Base-by-base conservation (phyloP, 92 coral and sea anemone species). In the Muricea muricata region DNA sequence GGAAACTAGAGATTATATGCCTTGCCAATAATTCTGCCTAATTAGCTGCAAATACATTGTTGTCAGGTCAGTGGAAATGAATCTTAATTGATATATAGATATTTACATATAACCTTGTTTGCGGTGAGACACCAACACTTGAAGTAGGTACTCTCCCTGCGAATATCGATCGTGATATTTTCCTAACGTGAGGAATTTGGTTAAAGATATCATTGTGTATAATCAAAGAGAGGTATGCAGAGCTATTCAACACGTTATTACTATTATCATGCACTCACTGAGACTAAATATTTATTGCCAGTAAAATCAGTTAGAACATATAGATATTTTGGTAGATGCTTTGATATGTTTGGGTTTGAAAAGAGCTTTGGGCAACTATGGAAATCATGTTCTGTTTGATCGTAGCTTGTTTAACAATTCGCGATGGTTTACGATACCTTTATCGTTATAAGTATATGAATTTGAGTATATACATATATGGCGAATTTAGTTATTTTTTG, bases 41-140 rank as follows among this genome's bases (percentile, higher is more conserved):
- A 30, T 63, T 63, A 63, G 70, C 70, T 63, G 70, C 37, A 29
- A 63, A 63, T 63, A 63, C 8, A 52, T 28, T 28, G 21, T 57
- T 30, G 70, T 63, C 70, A 52, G n/a, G n/a, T n/a, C n/a, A 63
- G 18, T 26, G 35, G 18, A 29, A 21, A 63, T n/a, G 70, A 6
- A 63, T 63, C 30, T 30, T 8, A 63, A 12, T 63, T 0, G 37
- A 63, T 28, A 0, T 17, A 63, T 32, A 2, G 14, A n/a, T 63
- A 30, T 30, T 63, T 28, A 63, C 37, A 63, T 63, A 63, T 63
- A 63, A 0, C 39, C 39, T 25, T 63, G 37, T 63, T 60, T 63
- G 21, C 18, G 28, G 70, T 11, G 37, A 63, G 30, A 63, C 34
- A 11, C 70, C 15, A 63, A 28, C 35, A 63, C 37, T 63, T 32